Base-by-base conservation (phyloP, 1,140 invertebrate species). In the Olivierus martensii region DNA sequence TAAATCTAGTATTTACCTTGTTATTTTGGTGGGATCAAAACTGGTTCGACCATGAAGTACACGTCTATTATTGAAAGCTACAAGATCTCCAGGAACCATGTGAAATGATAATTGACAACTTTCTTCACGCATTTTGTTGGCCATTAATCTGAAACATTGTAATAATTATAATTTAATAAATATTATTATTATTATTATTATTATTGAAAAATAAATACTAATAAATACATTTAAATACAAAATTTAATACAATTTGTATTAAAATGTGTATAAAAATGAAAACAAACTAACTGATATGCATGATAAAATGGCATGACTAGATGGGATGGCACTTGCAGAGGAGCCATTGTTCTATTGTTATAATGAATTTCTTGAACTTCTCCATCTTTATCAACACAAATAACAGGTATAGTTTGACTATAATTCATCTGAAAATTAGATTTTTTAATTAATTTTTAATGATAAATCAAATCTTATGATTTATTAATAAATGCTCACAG, bases 291-390 rank as follows among this genome's bases (percentile, higher is more conserved):
- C 67, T 62, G 63, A 43, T 69, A 69, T 21, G 67, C 66, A 53
- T 67, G 67, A 59, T 69, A 69, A 56, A 69, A 69, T 4, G 67
- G 64, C 19, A 65, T 58, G 11, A 69, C 62, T 9, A 68, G 52
- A 58, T 69, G 64, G 12, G 59, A 59, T 14, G 67, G 67, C 9
- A 61, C 61, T 57, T 67, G 65, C 11, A 69, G 54, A 9, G 67
- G 66, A 22, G 66, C 63, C 66, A 68, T 67, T 2, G 67, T 69
- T 12, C 67, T 57, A 21, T 67, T 69, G 51, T 69, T 69, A 50
- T 67, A 67, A 57, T 69, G 67, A 14, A 69, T 67, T 55, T 69
- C 67, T 36, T 59, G 58, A 22, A 67, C 51, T 15, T 67, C 63
- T 10, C 64, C 66, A 35, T 63, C 61, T 43, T 60, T 53, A 46